Evolutionary conservation across 2,113 vertebrate genomes (phyloP).

Genomic region (Pterocles burchelli): DNA sequence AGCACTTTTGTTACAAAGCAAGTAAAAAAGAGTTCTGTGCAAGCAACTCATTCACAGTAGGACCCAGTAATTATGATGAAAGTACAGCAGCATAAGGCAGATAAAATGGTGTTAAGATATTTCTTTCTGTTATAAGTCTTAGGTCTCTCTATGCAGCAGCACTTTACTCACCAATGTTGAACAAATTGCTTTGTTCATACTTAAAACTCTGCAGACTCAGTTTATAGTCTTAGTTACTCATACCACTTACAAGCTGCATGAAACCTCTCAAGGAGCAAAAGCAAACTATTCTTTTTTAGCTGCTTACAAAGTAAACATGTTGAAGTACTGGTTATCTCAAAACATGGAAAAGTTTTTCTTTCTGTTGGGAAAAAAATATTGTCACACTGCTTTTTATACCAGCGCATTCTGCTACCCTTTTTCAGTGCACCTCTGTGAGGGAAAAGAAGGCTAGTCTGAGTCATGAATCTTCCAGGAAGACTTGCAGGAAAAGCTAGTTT

Average conservation of each 20-base stretch:
- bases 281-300: neutral
- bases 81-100: neutral
- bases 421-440: neutral
- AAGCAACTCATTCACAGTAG: neutral
- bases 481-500: neutral
- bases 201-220: neutral
- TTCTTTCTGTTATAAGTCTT: slow-evolving; percentile 15
- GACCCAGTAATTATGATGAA: neutral
- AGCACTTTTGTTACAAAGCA: neutral
- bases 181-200: slow-evolving; percentile 27
- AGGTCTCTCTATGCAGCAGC: neutral
- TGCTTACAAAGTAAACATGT: neutral
- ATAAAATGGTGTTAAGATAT: slow-evolving; percentile 22
- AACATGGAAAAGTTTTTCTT: neutral
- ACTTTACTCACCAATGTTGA: neutral
- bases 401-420: neutral
- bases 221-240: neutral
- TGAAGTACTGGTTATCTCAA: neutral
- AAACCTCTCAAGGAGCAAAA: slow-evolving; percentile 10
- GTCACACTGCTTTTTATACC: neutral
- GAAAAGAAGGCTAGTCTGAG: neutral
- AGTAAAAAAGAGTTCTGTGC: neutral
- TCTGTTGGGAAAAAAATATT: neutral
- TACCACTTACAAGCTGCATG: neutral
- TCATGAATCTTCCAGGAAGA: neutral